Conservation (phyloP, 92 coral and sea anemone genomes). For the Muricea muricata region DNA sequence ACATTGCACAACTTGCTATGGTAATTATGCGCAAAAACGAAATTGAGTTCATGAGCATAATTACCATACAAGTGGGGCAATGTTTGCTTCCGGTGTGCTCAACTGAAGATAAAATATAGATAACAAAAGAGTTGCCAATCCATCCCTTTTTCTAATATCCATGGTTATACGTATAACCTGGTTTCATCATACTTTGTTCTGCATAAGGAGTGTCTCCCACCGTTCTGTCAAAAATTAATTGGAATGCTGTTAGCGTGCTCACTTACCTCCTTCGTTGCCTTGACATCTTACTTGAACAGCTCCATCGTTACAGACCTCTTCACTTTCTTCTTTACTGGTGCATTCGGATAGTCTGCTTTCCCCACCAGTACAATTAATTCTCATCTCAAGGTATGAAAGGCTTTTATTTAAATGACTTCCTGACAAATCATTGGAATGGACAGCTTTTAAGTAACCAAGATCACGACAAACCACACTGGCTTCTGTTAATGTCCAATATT, state of each 20-base stretch:
- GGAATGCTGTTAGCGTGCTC: background rate
- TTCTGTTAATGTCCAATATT: background rate
- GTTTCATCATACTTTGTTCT: background rate
- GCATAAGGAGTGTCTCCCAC: background rate
- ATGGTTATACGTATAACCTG: too few relatives aligned
- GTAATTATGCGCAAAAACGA: too few relatives aligned
- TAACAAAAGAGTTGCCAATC: too few relatives aligned
- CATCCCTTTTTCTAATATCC: too few relatives aligned
- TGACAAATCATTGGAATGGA: background rate
- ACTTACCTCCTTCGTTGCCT: slow-evolving; percentile 15
- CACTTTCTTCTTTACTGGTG: too few relatives aligned
- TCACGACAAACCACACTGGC: slow-evolving; percentile 10
- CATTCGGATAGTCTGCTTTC: background rate
- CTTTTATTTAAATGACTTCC: too few relatives aligned
- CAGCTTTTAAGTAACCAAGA: background rate
- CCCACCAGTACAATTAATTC: background rate
- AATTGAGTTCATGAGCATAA: too few relatives aligned
- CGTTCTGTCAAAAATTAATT: too few relatives aligned
- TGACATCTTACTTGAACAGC: background rate
- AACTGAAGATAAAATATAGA: too few relatives aligned
- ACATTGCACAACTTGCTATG: too few relatives aligned
- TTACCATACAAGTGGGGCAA: too few relatives aligned
- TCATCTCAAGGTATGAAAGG: background rate
- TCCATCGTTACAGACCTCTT: background rate
- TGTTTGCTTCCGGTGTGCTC: too few relatives aligned